Percentiles rank a stretch among this genome's conserved stretches.
These are phyloP conservation scores for Zingel zingel DNA, from an alignment of 2,113 vertebrate genomes.

Conservation along the genomic window DNA sequence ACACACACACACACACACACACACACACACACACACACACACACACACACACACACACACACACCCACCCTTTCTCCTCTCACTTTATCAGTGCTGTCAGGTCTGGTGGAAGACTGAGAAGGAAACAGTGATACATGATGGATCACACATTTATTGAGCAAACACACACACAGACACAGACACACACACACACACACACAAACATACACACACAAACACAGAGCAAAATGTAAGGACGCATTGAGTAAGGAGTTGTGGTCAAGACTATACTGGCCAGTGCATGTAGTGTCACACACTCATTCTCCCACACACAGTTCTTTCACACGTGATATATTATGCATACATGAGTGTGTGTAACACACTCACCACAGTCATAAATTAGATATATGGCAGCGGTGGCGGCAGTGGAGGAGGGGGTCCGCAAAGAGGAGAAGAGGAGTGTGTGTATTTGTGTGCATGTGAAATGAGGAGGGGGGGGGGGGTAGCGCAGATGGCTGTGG, in stretches of 20 bases:
- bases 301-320: constrained; percentile 54
- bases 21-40: constrained; percentile 44
- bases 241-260: constrained; percentile 33
- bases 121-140: constrained; percentile 15
- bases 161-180: constrained; percentile 11
- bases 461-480: constrained; percentile 25
- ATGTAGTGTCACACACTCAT: constrained; percentile 21
- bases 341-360: constrained; percentile 74
- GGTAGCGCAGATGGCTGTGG: constrained; percentile 80
- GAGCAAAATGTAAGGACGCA: not conserved
- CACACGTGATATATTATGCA: constrained; percentile 80
- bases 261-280: constrained; percentile 15
- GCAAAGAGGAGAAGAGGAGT: constrained; percentile 18
- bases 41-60: constrained; percentile 28
- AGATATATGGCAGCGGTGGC: constrained; percentile 71
- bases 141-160: not conserved
- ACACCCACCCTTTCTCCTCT: constrained; percentile 25
- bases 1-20: constrained; percentile 29
- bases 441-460: constrained; percentile 48
- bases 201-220: not conserved
- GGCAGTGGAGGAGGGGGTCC: constrained; percentile 37
- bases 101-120: constrained; percentile 22
- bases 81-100: constrained; percentile 33
- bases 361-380: constrained; percentile 77
- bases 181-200: not conserved